Base-by-base conservation (phyloP, 35 echinoderm and acorn worm species). In the Anneissia japonica region DNA sequence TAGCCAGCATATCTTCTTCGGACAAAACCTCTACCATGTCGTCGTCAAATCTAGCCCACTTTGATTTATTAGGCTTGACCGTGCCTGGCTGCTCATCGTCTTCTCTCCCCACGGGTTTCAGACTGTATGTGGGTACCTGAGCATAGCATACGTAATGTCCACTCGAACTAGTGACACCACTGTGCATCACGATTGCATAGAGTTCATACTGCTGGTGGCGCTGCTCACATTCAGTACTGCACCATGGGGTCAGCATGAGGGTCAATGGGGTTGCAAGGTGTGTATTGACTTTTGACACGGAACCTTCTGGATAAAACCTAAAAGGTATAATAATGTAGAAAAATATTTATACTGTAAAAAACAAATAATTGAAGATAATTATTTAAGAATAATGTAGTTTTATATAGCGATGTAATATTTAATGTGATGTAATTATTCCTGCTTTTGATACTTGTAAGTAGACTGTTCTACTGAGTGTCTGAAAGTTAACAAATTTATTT, bases 71-170 rank as follows among this genome's bases (percentile, higher is more conserved):
- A 1, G 51, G 2, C 26, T 9, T 64, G 10, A 45, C 40, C 4
- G 51, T 26, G 21, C 19, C 26, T 64, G 51, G 26, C 10, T 9
- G 10, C 51, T 4, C 14, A 6, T 43, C 14, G 14, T 64, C 51
- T 11, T 64, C 21, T 2, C 9, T 64, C 26, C 21, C 51, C 1
- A 64, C 7, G 19, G 7, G 51, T 64, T 64, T 64, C 1, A 64
- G 10, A 23, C 21, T 64, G 21, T 64, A 64, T 12, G 51, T 19
- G 23, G 94, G 96, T 10, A 94, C 81, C 46, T 77, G 85, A 36
- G 87, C 82, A 76, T 99, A 99, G 79, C 83, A 88, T 43, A 99
- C 80, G 35, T 99, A 99, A 81, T 99, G 96, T 35, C 96, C 96
- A 46, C 92, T 94, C 36, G 96, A 94, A 76, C 96, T 99, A 28